Conservation (phyloP, 2,888 invertebrate genomes). For the Amblyjoppa fuscipennis region DNA sequence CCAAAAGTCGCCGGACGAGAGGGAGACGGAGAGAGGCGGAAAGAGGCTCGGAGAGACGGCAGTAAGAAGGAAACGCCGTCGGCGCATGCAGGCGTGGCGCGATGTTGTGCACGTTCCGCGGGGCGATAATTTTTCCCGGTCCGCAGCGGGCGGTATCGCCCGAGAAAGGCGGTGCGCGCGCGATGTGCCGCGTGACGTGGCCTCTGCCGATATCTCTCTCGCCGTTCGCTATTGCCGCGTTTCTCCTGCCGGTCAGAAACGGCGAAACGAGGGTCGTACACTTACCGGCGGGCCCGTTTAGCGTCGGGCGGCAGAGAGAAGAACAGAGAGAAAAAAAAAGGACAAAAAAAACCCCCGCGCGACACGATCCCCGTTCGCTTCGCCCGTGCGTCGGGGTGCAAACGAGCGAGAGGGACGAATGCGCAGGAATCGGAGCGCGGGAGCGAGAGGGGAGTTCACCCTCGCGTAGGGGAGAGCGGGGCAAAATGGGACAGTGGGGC, state of each 20-base stretch:
- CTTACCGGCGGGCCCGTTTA: constrained; percentile 55
- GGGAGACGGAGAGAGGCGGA: background rate
- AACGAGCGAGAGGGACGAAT: constrained; percentile 17
- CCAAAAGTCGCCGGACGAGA: too few species aligned
- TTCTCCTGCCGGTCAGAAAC: constrained; percentile 30
- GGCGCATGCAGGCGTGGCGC: constrained; percentile 57
- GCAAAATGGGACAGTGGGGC: too few species aligned
- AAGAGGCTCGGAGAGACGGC: background rate
- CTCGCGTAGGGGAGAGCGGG: too few species aligned
- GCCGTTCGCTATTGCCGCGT: constrained; percentile 1
- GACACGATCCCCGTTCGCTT: constrained; percentile 10
- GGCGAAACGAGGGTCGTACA: constrained; percentile 58
- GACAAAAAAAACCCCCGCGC: background rate
- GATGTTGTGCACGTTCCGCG: constrained; percentile 45
- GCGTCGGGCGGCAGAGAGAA: constrained; percentile 17
- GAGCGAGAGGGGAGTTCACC: too few species aligned
- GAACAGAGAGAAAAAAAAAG: too few species aligned
- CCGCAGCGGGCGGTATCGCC: constrained; percentile 60
- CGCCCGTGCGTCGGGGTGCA: background rate
- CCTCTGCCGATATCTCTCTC: background rate
- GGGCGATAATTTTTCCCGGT: constrained; percentile 62
- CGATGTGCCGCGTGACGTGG: constrained; percentile 23
- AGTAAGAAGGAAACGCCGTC: constrained; percentile 19
- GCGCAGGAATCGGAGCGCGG: background rate
- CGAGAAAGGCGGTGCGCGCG: constrained; percentile 19